These are phyloP conservation scores for Metopia argyrocephala DNA, from an alignment of 2,888 invertebrate genomes.

Conservation along the genomic window DNA sequence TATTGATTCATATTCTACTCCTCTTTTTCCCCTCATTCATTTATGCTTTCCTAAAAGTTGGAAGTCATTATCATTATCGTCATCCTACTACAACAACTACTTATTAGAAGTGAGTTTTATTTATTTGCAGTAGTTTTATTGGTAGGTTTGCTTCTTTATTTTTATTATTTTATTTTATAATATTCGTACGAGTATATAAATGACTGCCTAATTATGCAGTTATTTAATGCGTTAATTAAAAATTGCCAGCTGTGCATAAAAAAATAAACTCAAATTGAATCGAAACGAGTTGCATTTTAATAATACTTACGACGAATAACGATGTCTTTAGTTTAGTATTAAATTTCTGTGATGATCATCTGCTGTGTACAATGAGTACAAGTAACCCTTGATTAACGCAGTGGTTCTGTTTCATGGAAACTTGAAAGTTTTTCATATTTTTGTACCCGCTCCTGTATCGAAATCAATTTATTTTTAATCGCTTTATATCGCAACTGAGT, in stretches of 20 bases:
- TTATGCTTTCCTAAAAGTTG: not conserved
- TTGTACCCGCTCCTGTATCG: no score
- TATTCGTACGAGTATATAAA: slow-evolving; percentile 29
- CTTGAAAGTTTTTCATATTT: no score
- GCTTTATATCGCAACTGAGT: no score
- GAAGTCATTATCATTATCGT: slow-evolving; percentile 9
- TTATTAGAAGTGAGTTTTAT: slow-evolving; percentile 10
- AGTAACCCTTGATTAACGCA: no score
- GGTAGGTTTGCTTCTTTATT: slow-evolving; percentile 13
- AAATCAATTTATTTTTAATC: no score
- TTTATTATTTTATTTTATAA: slow-evolving; percentile 1
- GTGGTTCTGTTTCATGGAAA: no score
- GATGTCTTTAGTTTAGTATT: no score
- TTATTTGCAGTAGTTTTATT: not conserved
- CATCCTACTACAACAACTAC: not conserved
- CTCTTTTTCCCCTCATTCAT: not conserved
- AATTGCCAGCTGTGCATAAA: slow-evolving; percentile 61
- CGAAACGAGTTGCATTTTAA: no score
- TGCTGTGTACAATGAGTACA: no score
- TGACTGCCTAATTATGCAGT: slow-evolving; percentile 62
- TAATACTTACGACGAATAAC: no score
- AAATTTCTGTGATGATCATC: no score
- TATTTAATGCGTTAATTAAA: slow-evolving; percentile 67
- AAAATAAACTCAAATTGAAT: not conserved
- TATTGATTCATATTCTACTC: slow-evolving; percentile 22